Base-by-base conservation (phyloP, 2,888 invertebrate genomes). In the Drosophila sordidapex region DNA sequence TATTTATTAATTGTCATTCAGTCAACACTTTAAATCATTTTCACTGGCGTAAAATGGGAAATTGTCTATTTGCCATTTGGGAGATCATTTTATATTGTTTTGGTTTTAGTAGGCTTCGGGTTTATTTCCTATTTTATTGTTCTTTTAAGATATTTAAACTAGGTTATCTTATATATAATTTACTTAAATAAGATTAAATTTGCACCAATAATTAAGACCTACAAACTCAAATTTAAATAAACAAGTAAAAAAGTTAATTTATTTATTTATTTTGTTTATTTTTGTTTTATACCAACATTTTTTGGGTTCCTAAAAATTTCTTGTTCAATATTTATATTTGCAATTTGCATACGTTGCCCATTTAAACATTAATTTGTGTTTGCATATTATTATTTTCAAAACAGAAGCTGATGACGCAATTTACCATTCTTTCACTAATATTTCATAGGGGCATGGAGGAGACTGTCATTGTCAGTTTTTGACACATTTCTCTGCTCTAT, bases 351-450 rank as follows among this genome's bases (percentile, higher is more conserved):
- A 40, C 40, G 40, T 10, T 40, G 40, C 40, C n/a, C n/a, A 40
- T n/a, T 40, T n/a, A 1, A 40, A 10, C n/a, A 10, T 40, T 10
- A 10, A 40, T n/a, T n/a, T n/a, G 40, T 40, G 40, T n/a, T 40
- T 40, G 40, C n/a, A 40, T 40, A 40, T 40, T n/a, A n/a, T 4
- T 11, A 40, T n/a, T 21, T 1, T 40, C 2, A 40, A n/a, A 40
- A 40, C 40, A 40, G 40, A 40, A 40, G 40, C 40, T n/a, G 40
- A 40, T 40, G 40, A n/a, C 40, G 40, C n/a, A n/a, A 43, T 43
- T 43, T 43, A 21, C n/a, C 21, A 6, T 6, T 43, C 21, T 43
- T 43, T 35, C 4, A 13, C 13, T 13, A 35, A 35, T 35, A 35
- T 35, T 35, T 35, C 35, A 35, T 35, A 0, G 13, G 5, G 13